Evolutionary conservation across 2,797 vertebrate genomes (phyloP).

Genomic region (Artibeus lituratus): DNA sequence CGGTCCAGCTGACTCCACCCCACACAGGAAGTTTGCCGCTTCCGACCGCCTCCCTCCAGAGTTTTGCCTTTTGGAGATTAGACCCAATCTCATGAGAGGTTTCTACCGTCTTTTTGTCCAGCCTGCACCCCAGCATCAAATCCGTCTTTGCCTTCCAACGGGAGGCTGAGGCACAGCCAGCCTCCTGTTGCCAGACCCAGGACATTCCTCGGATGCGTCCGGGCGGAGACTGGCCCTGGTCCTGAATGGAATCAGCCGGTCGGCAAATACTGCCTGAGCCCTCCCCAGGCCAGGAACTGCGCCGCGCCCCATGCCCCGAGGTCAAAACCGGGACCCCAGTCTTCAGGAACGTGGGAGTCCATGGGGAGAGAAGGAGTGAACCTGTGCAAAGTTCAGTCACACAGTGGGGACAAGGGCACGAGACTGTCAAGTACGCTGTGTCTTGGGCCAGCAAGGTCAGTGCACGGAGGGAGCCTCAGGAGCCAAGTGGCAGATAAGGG

Average conservation of each 20-base stretch:
- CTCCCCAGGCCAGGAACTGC: background rate
- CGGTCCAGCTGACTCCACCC: no score
- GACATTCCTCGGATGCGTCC: background rate
- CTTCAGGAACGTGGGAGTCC: background rate
- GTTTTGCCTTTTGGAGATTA: background rate
- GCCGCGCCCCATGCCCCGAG: background rate
- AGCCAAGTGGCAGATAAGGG: background rate
- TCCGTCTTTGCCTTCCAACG: background rate
- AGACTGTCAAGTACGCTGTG: fast-evolving
- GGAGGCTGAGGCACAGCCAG: background rate
- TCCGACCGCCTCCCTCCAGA: background rate
- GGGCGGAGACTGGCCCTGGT: background rate
- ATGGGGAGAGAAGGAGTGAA: background rate
- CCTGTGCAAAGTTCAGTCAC: background rate
- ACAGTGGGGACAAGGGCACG: fast-evolving
- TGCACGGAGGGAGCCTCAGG: background rate
- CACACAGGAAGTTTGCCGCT: background rate
- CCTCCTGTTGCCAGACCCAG: background rate
- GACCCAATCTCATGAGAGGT: background rate
- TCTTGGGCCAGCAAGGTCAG: background rate
- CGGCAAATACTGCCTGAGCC: background rate
- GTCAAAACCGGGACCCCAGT: background rate
- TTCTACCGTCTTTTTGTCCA: background rate
- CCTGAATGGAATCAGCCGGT: background rate
- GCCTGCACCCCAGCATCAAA: background rate